Evolutionary conservation across 2,113 vertebrate genomes (phyloP).

Genomic region (Cygnus buccinator): DNA sequence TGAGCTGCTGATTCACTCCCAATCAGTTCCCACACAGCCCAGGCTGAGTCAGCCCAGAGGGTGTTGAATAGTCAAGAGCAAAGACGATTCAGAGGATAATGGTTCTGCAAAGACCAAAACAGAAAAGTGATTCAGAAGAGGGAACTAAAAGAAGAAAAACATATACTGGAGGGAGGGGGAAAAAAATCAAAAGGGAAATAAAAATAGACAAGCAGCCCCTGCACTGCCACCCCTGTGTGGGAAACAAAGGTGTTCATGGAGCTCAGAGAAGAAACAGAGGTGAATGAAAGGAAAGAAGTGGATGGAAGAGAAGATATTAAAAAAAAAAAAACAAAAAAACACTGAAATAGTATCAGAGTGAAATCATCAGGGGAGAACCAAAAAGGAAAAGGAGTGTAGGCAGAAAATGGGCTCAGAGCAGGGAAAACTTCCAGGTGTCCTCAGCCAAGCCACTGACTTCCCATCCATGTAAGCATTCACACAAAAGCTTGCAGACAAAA

Average conservation of each 20-base stretch:
- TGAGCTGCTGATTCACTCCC: constrained; percentile 59
- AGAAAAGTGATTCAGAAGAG: constrained; percentile 67
- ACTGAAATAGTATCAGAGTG: background rate
- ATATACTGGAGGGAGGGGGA: background rate
- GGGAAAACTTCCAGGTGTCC: background rate
- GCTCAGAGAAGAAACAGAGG: background rate
- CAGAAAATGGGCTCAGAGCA: background rate
- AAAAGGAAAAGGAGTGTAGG: background rate
- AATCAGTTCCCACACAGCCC: constrained; percentile 71
- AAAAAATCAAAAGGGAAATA: background rate
- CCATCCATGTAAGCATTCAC: background rate
- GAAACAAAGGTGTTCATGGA: background rate
- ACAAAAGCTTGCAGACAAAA: background rate
- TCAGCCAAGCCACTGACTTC: background rate
- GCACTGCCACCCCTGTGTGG: background rate
- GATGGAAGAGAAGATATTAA: background rate
- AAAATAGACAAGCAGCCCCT: background rate
- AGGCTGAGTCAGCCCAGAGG: constrained; percentile 76
- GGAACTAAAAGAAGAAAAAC: constrained; percentile 33
- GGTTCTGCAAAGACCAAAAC: constrained; percentile 58
- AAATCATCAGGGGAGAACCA: background rate
- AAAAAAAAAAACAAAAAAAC: background rate
- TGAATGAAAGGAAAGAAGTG: background rate
- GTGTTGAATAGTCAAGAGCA: constrained; percentile 60
- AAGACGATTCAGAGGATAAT: constrained; percentile 60